Conservation (phyloP, 2,797 vertebrate species). For the Urocyon cinereoargenteus region DNA sequence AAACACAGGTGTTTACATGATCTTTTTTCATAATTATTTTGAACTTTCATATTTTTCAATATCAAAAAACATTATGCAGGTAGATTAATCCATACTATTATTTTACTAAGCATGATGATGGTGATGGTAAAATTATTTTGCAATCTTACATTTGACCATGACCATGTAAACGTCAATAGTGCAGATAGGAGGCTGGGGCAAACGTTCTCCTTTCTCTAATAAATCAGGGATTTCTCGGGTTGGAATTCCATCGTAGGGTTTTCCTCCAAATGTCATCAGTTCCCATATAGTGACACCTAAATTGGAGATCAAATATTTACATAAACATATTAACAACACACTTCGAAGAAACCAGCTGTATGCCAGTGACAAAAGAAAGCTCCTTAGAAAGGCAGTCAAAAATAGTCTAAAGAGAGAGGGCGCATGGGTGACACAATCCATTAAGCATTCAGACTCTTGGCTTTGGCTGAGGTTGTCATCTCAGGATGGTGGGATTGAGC, state of each 20-base stretch:
- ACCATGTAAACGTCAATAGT: conserved; percentile 99
- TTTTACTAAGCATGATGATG: neutral
- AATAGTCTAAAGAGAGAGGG: neutral
- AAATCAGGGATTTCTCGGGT: conserved; percentile 98
- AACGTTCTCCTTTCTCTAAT: conserved; percentile 97
- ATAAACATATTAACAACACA: neutral
- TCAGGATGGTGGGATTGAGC: neutral
- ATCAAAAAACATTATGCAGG: neutral
- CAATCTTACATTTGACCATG: conserved; percentile 97
- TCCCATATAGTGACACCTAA: conserved; percentile 99
- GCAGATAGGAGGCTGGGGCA: conserved; percentile 97
- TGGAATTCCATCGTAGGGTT: conserved; percentile 97
- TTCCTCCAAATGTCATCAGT: conserved; percentile 99
- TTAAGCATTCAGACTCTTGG: neutral
- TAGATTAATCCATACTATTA: neutral
- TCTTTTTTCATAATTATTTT: neutral
- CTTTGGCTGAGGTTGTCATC: neutral
- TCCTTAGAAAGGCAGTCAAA: neutral
- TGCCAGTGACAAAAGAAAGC: neutral
- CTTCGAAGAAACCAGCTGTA: neutral
- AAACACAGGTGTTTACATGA: neutral
- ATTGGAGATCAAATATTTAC: conserved; percentile 46
- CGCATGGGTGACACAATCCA: neutral
- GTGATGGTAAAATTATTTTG: neutral
- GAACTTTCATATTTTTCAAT: conserved; percentile 31